Conservation (phyloP, 2,888 invertebrate genomes). For the Pocota personata region DNA sequence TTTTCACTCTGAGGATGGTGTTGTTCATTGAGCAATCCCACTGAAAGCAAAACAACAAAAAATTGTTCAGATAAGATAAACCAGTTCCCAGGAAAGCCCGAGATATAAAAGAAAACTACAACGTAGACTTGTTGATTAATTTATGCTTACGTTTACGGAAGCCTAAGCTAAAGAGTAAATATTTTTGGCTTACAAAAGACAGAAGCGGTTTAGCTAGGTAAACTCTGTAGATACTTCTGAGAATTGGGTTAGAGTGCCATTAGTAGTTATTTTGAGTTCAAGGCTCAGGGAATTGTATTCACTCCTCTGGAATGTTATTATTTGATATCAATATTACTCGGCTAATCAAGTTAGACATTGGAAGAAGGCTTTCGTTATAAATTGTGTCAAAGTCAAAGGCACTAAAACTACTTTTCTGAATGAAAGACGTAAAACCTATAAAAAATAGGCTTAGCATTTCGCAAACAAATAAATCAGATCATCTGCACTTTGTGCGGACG, state of each 20-base stretch:
- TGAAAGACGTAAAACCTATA: not conserved
- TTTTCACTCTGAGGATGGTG: not conserved
- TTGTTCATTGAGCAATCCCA: not conserved
- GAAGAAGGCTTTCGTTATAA: not conserved
- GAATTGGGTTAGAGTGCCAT: not conserved
- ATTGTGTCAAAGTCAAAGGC: not conserved
- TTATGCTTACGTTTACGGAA: conserved; percentile 25
- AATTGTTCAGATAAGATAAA: conserved; percentile 36
- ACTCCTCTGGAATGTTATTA: not conserved
- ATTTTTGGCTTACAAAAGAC: conserved; percentile 4
- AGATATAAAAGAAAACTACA: conserved; percentile 4
- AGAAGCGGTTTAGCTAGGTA: not conserved
- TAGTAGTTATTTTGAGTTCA: not conserved
- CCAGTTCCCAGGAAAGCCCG: conserved; percentile 10
- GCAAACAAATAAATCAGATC: not conserved
- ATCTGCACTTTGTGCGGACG: conserved; percentile 2
- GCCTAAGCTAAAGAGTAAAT: conserved; percentile 11
- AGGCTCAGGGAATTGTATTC: not conserved
- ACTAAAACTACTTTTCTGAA: not conserved
- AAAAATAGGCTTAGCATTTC: not conserved
- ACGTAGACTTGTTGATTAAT: conserved; percentile 23
- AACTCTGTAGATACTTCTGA: not conserved
- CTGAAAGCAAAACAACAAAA: not conserved
- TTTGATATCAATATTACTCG: not conserved
- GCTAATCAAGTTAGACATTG: not conserved